Percentiles rank a stretch among this genome's conserved stretches.
Evolutionary conservation across 2,797 vertebrate species (phyloP).

Genomic region (Enteromius thamalakanensis): DNA sequence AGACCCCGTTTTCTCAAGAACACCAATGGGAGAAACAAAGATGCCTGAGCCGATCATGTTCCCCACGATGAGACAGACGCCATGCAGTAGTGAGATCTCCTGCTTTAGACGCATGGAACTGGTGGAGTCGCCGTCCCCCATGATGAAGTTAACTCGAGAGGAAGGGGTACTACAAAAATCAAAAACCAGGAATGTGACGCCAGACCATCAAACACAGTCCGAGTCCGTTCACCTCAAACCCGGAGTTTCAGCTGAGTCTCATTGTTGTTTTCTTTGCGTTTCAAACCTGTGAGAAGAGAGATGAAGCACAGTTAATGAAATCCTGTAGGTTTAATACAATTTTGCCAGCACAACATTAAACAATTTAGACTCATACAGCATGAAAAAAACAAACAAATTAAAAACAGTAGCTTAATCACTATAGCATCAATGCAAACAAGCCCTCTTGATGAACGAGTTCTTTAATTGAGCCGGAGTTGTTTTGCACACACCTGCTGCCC

Average conservation of each 20-base stretch:
- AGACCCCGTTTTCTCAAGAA: constrained; percentile 78
- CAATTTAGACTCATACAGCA: background rate
- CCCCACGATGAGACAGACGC: constrained; percentile 83
- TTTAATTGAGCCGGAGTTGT: background rate
- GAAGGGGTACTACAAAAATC: background rate
- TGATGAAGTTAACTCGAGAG: constrained; percentile 53
- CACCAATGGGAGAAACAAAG: constrained; percentile 82
- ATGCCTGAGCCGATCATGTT: constrained; percentile 86
- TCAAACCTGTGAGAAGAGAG: constrained; percentile 13
- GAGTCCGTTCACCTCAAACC: background rate
- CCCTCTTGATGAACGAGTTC: background rate
- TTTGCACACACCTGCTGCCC: constrained; percentile 6
- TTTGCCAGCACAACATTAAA: background rate
- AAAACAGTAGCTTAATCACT: background rate
- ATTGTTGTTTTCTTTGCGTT: background rate
- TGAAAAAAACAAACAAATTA: background rate
- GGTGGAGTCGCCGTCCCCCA: constrained; percentile 69
- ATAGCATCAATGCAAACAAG: background rate
- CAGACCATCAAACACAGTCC: background rate
- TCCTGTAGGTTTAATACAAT: background rate
- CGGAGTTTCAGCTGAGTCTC: background rate
- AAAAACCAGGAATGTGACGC: background rate
- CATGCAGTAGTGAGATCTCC: constrained; percentile 83
- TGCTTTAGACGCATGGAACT: constrained; percentile 76
- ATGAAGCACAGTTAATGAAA: background rate